Evolutionary conservation across 2,888 invertebrate species (phyloP), one percentile per base, ranked within the genome.

Genomic region (Diplazon laetatorius): DNA sequence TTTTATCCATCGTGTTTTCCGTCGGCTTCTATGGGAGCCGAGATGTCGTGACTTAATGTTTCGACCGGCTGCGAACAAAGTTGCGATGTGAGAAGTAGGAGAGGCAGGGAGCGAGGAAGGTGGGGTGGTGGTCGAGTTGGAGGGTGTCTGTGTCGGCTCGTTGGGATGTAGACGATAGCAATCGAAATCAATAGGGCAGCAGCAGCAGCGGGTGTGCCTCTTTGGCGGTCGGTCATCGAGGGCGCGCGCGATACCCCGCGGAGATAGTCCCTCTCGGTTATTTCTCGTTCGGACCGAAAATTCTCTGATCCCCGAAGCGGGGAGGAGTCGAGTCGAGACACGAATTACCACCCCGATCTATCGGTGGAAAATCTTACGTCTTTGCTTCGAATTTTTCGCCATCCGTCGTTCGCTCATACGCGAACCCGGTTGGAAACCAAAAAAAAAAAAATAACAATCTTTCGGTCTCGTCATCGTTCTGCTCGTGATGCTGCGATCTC

Each of bases 211-310:
- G 20, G 16, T 48, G 71, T 55, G 79, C 63, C 72, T 81, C 83
- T 83, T 82, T 81, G 82, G 80, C 82, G 79, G 82, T 68, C 74
- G 81, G 81, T 81, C 79, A 79, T 72, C 73, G 71, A n/a, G n/a
- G n/a, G n/a, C 60, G 65, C 65, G 73, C 63, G 73, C 66, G 69
- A 78, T 80, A 73, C 75, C 69, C 76, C 76, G 66, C 69, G 65
- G 78, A 83, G 78, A 81, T 80, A 78, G 79, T 76, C 65, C 62
- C 22, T 44, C 25, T 44, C 25, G 52, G 25, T 57, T n/a, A n/a
- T n/a, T 50, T 50, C 57, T 68, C 63, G 16, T 57, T 74, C 25
- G 55, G 63, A 59, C 52, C n/a, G n/a, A n/a, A 70, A 78, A 72
- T 76, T 76, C 30, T 30, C 30, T 69, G 44, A 59, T 59, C 62